Base-by-base conservation (phyloP, 1,140 invertebrate genomes). In the Pomacea maculata region DNA sequence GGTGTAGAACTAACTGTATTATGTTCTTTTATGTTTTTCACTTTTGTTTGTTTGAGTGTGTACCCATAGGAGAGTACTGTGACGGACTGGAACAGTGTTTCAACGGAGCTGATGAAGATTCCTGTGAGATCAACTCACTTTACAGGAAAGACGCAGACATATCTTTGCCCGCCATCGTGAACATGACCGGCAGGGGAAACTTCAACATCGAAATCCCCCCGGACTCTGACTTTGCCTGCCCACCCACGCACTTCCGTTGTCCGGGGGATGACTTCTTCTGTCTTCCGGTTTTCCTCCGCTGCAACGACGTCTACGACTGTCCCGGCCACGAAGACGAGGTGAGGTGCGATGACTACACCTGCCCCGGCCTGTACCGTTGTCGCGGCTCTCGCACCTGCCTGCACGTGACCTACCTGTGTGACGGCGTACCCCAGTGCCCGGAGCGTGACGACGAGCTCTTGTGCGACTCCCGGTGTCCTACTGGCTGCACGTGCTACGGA, bases 381-480 rank as follows among this genome's bases (percentile, higher is more conserved):
- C 75, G 75, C 14, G 75, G 57, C 15, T 76, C 75, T n/a, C 19
- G 57, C 25, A 11, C 34, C 7, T 76, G 75, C 61, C 25, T 76
- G n/a, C 75, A 72, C 63, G 15, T 34, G 55, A 72, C 19, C 25
- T n/a, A 76, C 12, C 75, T 82, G 5, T 82, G 81, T 70, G 81
- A 82, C 72, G 77, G 77, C 10, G 15, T 65, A 15, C 75, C 74
- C 81, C 81, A 82, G 61, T 82, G 81, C 65, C 81, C 81, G 9
- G 19, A 82, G 29, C 76, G 74, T 34, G 81, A 82, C 34, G 81
- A 82, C 34, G 81, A 82, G 29, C 61, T 75, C 5, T 45, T 82
- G 55, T 82, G 81, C 70, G 54, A 82, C 64, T 11, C 55, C 29
- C 65, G 71, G 0, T 82, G 77, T 25, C 81, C 81, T n/a, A 11